A percentile compares a stretch with the other conserved stretches of the same genome.
phyloP scores from a whole-genome alignment of 2,113 vertebrate genomes.

The Macheiramphus alcinus region DNA sequence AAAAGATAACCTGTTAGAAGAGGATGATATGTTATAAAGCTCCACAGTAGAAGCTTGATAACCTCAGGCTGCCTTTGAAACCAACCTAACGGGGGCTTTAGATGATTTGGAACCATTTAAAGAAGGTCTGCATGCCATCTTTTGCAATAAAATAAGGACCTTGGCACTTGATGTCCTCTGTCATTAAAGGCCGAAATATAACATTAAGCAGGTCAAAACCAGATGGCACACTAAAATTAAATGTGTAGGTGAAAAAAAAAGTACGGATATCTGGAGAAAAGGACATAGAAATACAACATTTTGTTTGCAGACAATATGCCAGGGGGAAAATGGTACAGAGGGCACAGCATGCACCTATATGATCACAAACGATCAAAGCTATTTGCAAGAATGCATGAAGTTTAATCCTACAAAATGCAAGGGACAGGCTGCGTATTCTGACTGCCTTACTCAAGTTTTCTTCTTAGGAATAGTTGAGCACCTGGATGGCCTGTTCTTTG shows the following conservation, averaged over 20 bases:
- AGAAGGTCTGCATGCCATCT: background rate
- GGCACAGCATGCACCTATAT: background rate
- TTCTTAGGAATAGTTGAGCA: background rate
- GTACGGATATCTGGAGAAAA: background rate
- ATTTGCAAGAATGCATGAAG: background rate
- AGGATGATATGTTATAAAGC: background rate
- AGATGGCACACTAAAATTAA: background rate
- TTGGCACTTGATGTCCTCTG: background rate
- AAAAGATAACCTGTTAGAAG: background rate
- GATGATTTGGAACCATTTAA: background rate
- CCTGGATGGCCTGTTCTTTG: background rate
- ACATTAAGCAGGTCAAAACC: background rate
- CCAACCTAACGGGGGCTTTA: background rate
- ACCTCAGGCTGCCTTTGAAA: conserved; percentile 1
- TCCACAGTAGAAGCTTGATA: background rate
- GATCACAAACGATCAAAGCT: background rate
- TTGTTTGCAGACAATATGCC: background rate
- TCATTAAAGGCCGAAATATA: background rate
- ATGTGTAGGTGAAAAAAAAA: background rate
- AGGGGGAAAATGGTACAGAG: background rate
- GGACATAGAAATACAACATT: background rate
- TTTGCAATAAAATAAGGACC: background rate
- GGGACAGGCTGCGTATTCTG: background rate
- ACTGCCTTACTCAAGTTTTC: background rate
- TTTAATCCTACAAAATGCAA: background rate